Base-by-base conservation (phyloP, 2,113 vertebrate species). In the Mormyrus iriodes region DNA sequence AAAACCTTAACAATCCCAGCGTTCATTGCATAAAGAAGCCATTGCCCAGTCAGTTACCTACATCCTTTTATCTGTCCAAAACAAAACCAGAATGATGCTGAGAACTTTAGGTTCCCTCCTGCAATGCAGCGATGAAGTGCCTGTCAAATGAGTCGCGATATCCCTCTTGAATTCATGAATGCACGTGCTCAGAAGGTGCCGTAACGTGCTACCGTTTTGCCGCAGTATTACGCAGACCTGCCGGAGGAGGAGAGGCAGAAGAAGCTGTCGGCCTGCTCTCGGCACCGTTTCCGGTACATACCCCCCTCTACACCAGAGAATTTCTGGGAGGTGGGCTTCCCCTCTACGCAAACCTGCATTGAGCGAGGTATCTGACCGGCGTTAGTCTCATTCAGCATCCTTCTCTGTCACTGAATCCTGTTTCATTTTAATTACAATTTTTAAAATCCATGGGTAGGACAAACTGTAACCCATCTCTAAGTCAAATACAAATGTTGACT, bases 301-400 rank as follows among this genome's bases (percentile, higher is more conserved):
- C 98, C 98, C 69, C 98, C 98, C 12, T 96, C 88, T 48, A 99
- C 98, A 12, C 98, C 98, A 8, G 98, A 99, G 92, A 96, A 99
- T 94, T 99, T 99, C 94, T 99, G 98, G 98, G 98, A 99, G 90
- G 97, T 99, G 87, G 98, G 98, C 89, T 99, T 99, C 93, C 98
- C 98, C 52, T 98, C 98, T 0, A 99, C 98, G 5, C 98, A 99
- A 91, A 99, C 96, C 4, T 99, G 98, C 93, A 91, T 97, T 53
- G 96, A 99, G 39, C 97, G 98, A 97, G 98, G 98, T 98, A 91
- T 76, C 35, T 8, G 13, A 42, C 44, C 42, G n/a, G 24, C 42
- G 7, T 48, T 13, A 84, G 15, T 46, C 35, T 84, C 17, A 42
- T 84, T 79, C 31, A 39, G 42, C 39, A 8, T 24, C 21, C 21